Evolutionary conservation across 2,113 vertebrate species (phyloP), one percentile per base, ranked within the genome.

Genomic region (Notarius quadriscutis): DNA sequence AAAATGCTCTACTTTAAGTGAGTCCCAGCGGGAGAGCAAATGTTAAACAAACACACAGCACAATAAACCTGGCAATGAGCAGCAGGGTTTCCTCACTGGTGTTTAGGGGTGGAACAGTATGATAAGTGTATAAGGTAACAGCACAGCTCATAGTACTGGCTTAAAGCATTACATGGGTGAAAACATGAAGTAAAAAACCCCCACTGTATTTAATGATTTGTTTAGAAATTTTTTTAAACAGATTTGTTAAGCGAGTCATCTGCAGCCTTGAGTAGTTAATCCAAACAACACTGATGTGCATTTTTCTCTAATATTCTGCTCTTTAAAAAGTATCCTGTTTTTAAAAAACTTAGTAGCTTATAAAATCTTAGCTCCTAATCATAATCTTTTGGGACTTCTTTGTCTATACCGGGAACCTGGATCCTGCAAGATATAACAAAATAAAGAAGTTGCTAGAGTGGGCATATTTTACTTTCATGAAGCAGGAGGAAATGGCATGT

Each of bases 1-100:
- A 48, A 84, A 80, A 83, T 75, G 78, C 55, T 71, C 20, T 75
- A 67, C 75, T 20, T 84, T 67, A 84, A 87, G 81, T 55, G 60
- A 17, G 22, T 67, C 90, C 22, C 90, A 79, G 83, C 79, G 83
- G 87, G 88, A 79, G 84, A 85, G 81, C 84, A 63, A 81, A 84
- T 85, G 90, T 85, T 88, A 88, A 85, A 84, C 84, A 89, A 88
- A 89, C 81, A 92, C 77, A 89, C 89, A 51, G 87, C 74, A 89
- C 69, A 81, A 80, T 88, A 81, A 89, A 81, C 90, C 88, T 86
- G 81, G 93, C 89, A 89, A 91, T 90, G 81, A 62, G 87, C 80
- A 80, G 86, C 82, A 74, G 80, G 86, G 25, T 30, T 51, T 34
- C 60, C 87, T 94, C 92, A 98, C 97, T 97, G 67, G 18, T 12